Evolutionary conservation across 2,797 vertebrate species (phyloP).

Genomic region (Chelmon rostratus): DNA sequence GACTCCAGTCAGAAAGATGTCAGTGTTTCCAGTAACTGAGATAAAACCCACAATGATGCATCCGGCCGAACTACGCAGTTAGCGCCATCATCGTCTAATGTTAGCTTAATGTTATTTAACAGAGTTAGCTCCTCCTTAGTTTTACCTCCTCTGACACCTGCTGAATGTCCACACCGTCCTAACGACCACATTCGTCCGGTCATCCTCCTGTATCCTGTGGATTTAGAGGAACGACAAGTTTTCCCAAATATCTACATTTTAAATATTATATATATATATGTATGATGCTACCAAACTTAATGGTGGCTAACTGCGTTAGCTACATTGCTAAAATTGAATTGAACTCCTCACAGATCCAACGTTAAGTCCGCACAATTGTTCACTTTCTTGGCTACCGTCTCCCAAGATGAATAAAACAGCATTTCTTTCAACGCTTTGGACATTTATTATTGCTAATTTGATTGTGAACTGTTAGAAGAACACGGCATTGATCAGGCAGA

Average conservation of each 20-base stretch:
- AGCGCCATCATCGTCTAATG: no score
- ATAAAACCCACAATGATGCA: background rate
- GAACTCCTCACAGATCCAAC: no score
- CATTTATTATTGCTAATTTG: background rate
- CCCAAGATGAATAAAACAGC: background rate
- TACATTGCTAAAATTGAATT: background rate
- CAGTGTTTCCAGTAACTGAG: rapidly evolving
- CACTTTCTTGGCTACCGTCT: background rate
- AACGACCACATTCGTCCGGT: no score
- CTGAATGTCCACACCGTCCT: no score
- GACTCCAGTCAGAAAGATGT: background rate
- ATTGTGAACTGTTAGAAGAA: background rate
- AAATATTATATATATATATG: no score
- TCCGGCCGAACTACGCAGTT: background rate
- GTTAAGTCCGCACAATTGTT: background rate
- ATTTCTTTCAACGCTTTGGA: background rate
- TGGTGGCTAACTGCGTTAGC: no score
- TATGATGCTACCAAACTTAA: background rate
- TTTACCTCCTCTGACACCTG: no score
- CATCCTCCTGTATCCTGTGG: rapidly evolving
- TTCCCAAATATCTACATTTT: rapidly evolving
- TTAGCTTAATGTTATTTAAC: background rate
- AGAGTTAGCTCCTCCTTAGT: no score
- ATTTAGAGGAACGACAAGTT: background rate
- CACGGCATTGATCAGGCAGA: background rate